Conservation (phyloP, 2,113 vertebrate genomes). For the Xenopus laevis region DNA sequence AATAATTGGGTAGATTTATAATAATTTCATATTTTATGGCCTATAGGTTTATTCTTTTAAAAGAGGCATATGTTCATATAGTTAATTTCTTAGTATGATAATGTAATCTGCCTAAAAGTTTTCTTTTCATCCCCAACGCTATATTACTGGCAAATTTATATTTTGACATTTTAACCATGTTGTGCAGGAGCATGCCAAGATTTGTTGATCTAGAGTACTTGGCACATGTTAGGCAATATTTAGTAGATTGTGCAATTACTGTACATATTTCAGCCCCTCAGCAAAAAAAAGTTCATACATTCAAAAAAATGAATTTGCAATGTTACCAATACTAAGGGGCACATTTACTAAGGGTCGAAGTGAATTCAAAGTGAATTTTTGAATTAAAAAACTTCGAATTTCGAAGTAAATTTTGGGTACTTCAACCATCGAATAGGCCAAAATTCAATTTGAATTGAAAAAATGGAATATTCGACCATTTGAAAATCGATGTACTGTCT, state of each 20-base stretch:
- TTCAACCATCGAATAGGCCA: no score
- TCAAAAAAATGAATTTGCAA: no score
- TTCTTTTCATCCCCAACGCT: conserved; percentile 5
- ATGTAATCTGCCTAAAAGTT: conserved; percentile 19
- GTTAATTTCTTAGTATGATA: conserved; percentile 17
- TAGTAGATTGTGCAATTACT: conserved; percentile 12
- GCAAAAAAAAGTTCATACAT: no score
- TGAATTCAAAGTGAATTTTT: no score
- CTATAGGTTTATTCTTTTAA: conserved; percentile 6
- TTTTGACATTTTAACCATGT: conserved; percentile 10
- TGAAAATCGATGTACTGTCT: no score
- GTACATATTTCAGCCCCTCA: no score
- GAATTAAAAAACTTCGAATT: no score
- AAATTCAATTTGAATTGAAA: no score
- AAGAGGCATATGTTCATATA: conserved; percentile 23
- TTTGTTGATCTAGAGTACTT: conserved; percentile 19
- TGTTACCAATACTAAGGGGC: no score
- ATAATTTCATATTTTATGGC: conserved; percentile 6
- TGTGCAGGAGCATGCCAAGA: conserved; percentile 6
- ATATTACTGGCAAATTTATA: conserved; percentile 22
- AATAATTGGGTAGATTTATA: neutral
- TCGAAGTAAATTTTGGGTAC: no score
- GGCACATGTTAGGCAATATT: conserved; percentile 4
- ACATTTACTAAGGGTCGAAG: no score
- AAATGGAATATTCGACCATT: no score